Conservation (phyloP, 2,888 invertebrate species). For the Macrophya alboannulata region DNA sequence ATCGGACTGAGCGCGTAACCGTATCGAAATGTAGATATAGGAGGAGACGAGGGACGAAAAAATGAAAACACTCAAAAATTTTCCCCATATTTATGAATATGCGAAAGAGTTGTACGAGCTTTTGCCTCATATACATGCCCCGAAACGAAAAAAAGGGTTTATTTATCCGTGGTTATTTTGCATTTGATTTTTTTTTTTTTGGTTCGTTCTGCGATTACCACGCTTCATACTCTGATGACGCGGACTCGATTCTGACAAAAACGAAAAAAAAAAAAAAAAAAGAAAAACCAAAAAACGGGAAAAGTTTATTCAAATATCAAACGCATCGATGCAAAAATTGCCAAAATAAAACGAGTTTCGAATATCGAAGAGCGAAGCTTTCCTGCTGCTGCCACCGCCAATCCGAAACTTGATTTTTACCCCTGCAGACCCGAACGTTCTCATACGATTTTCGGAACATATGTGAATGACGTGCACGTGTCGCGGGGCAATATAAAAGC, state of each 20-base stretch:
- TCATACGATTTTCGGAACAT: neutral
- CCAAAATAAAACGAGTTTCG: neutral
- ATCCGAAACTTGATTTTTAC: neutral
- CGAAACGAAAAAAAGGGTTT: neutral
- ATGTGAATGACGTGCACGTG: constrained; percentile 4
- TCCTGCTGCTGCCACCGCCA: neutral
- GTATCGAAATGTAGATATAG: neutral
- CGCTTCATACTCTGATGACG: neutral
- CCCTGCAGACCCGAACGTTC: neutral
- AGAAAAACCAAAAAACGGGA: neutral
- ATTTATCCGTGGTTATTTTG: neutral
- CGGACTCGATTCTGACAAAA: neutral
- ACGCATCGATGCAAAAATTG: neutral
- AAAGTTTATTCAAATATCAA: neutral
- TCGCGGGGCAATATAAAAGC: neutral
- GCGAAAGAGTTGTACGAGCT: neutral
- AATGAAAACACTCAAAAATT: neutral
- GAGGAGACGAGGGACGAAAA: neutral
- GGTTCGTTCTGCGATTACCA: neutral
- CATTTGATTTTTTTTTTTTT: neutral
- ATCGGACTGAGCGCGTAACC: neutral
- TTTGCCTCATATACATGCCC: neutral
- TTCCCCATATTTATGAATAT: neutral
- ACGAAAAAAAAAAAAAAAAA: too few relatives aligned
- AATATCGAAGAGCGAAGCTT: neutral